phyloP scores from a whole-genome alignment of 2,888 invertebrate genomes.

The Heterodera filipjevi region DNA sequence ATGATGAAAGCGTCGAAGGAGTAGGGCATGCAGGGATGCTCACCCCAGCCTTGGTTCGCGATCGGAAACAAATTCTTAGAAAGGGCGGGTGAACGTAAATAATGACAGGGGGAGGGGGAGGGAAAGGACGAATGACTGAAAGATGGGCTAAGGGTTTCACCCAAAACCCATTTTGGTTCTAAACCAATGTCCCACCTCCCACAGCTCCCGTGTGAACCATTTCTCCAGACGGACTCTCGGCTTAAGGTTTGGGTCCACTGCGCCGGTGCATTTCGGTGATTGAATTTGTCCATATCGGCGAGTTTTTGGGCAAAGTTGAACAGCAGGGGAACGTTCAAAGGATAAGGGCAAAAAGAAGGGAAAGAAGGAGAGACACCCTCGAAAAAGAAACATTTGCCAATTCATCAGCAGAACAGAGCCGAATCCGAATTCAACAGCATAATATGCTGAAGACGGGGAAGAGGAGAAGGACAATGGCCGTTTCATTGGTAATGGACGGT shows the following conservation, averaged over 20 bases:
- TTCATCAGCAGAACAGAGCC: background rate
- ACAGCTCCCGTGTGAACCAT: conserved; percentile 60
- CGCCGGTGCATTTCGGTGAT: conserved; percentile 4
- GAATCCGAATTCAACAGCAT: too few relatives aligned
- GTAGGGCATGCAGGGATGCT: conserved; percentile 59
- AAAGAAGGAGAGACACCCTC: background rate
- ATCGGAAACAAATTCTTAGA: conserved; percentile 55
- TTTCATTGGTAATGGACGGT: too few relatives aligned
- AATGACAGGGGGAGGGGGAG: background rate
- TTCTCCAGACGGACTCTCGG: conserved; percentile 44
- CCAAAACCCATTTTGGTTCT: background rate
- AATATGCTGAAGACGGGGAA: background rate
- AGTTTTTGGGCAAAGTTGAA: conserved; percentile 5
- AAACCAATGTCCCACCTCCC: conserved; percentile 40
- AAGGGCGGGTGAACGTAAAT: background rate
- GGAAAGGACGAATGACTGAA: background rate
- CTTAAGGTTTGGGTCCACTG: conserved; percentile 15
- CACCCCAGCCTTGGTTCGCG: conserved; percentile 60
- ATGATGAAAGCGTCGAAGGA: conserved; percentile 62
- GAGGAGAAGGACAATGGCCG: background rate
- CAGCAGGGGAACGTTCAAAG: background rate
- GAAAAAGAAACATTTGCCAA: background rate
- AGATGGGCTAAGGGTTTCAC: too few relatives aligned
- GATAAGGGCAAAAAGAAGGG: background rate
- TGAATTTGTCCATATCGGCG: conserved; percentile 6